Evolutionary conservation across 64 coral and sea anemone genomes (phyloP), one percentile per base, ranked within the genome.

Genomic region (Exaiptasia diaphana): DNA sequence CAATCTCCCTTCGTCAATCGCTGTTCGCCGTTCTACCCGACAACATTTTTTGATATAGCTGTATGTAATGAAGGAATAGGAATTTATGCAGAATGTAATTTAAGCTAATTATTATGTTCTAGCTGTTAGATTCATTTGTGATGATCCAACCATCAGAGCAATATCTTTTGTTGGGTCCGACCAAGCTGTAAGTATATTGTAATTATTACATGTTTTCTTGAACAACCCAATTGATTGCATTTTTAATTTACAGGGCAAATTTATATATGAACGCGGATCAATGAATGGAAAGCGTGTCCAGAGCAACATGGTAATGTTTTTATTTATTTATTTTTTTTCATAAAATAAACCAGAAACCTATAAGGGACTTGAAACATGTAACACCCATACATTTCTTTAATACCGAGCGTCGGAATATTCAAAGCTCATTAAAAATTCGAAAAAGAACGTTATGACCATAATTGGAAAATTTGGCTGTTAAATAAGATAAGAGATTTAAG

Each of bases 111-210:
- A 56, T 80, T 43, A 20, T 40, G 49, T 81, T 64, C 64, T 64
- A 97, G 94, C 94, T 74, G 94, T 97, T 21, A 92, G 77, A 48
- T 97, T 97, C 52, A 91, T 97, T 57, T 97, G 94, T 83, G 89
- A 97, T 55, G 65, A 97, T 41, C 94, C 94, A 50, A 44, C 43
- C 18, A 92, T 97, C 39, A 77, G 64, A 64, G 89, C 94, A 36
- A 97, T 97, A 31, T 97, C 94, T 1, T 97, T 97, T 88, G 94
- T 97, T 22, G 94, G 94, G 22, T 97, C 94, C 57, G 94, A 97
- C 57, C 85, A 84, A 84, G 94, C 94, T 63, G 94, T 97, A 88
- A 92, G 94, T 92, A 8, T 15, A 41, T n/a, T 45, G 23, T 43
- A 41, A 21, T 74, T 40, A 22, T 15, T 4, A 45, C 14, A n/a